phyloP scores from a whole-genome alignment of 2,113 vertebrate species.

The Syngnathus floridae region DNA sequence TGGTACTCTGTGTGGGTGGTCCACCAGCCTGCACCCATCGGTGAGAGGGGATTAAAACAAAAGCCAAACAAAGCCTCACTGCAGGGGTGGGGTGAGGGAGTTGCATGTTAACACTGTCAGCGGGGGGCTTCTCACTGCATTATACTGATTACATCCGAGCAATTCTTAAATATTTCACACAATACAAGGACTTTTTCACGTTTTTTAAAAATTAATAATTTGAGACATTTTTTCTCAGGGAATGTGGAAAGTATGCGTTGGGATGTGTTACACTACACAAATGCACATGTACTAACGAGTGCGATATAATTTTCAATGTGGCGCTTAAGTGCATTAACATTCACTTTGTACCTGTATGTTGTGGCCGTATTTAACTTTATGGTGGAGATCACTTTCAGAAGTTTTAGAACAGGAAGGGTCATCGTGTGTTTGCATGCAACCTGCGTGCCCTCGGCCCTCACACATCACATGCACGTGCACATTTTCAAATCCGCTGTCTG shows the following conservation, averaged over 20 bases:
- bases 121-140: conserved; percentile 37
- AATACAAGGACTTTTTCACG: neutral
- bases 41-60: conserved; percentile 70
- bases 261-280: neutral
- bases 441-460: neutral
- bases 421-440: neutral
- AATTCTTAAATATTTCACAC: neutral
- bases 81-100: conserved; percentile 55
- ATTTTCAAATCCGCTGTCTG: conserved; percentile 31
- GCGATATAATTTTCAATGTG: neutral
- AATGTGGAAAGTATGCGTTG: neutral
- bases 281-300: neutral
- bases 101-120: conserved; percentile 57
- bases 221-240: too few species aligned
- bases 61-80: conserved; percentile 64
- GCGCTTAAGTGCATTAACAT: neutral
- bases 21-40: conserved; percentile 62
- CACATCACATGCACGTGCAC: conserved; percentile 8
- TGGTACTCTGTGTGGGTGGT: conserved; percentile 67
- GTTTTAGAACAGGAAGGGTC: neutral
- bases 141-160: neutral
- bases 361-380: neutral
- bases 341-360: neutral
- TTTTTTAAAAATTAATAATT: neutral
- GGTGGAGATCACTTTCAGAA: neutral